Evolutionary conservation across 2,888 invertebrate species (phyloP).

Genomic region (Macrosiphum euphorbiae): DNA sequence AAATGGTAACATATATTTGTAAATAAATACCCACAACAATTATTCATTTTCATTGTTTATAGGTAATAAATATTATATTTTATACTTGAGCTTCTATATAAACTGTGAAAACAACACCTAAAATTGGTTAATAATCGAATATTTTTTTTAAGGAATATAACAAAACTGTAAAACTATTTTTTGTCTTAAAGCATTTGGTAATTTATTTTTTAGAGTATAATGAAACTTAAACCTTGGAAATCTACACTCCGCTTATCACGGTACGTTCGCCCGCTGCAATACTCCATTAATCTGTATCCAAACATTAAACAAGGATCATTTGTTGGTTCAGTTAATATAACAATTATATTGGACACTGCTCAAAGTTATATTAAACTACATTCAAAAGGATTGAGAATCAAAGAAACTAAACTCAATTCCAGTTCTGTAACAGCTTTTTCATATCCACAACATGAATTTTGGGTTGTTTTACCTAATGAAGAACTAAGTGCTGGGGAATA

Average conservation of each 20-base stretch:
- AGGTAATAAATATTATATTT: too few species aligned
- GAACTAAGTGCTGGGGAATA: conserved; percentile 70
- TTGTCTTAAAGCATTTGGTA: too few species aligned
- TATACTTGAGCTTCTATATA: too few species aligned
- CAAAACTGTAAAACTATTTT: too few species aligned
- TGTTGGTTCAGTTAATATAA: conserved; percentile 71
- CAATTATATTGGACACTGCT: conserved; percentile 71
- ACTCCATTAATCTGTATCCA: conserved; percentile 70
- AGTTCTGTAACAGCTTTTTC: conserved; percentile 69
- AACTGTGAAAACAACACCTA: too few species aligned
- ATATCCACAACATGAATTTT: conserved; percentile 68
- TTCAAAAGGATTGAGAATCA: conserved; percentile 75
- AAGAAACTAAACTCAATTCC: conserved; percentile 70
- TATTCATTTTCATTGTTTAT: too few species aligned
- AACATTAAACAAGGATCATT: too few species aligned
- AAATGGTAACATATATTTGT: too few species aligned
- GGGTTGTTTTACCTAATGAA: conserved; percentile 66
- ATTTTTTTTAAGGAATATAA: too few species aligned
- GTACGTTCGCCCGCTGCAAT: conserved; percentile 76
- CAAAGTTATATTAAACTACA: conserved; percentile 75
- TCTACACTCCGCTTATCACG: conserved; percentile 70
- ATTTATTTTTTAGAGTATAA: conserved; percentile 44
- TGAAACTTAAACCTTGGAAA: conserved; percentile 66
- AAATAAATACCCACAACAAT: too few species aligned
- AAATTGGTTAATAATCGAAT: too few species aligned